Conservation (phyloP, 2,797 vertebrate genomes). For the Paedocypris micromegethes region DNA sequence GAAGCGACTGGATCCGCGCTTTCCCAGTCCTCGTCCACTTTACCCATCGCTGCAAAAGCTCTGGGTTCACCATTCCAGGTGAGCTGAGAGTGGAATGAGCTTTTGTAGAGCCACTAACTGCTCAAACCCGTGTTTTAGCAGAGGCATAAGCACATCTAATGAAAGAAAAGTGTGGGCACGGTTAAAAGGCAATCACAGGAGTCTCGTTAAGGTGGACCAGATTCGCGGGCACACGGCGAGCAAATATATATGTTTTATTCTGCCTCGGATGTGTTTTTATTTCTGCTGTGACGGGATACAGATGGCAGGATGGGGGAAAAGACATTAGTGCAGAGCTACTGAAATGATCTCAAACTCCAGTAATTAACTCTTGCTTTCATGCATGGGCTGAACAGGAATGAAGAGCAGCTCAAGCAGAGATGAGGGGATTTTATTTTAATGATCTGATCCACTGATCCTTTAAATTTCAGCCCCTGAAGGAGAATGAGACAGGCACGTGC, state of each 20-base stretch:
- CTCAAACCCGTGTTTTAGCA: not conserved
- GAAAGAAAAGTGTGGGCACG: not conserved
- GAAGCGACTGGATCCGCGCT: constrained; percentile 17
- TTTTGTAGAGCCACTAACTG: not conserved
- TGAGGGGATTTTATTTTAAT: constrained; percentile 69
- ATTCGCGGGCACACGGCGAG: constrained; percentile 9
- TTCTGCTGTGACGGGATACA: constrained; percentile 22
- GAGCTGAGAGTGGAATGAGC: no score
- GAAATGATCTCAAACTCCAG: constrained; percentile 55
- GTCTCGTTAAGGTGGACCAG: not conserved
- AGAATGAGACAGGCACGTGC: constrained; percentile 56
- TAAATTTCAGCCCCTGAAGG: constrained; percentile 69
- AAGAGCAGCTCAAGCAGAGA: constrained; percentile 43
- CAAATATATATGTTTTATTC: constrained; percentile 58
- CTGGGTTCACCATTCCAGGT: no score
- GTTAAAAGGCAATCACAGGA: constrained; percentile 19
- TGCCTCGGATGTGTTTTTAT: constrained; percentile 28
- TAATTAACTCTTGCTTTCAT: constrained; percentile 76
- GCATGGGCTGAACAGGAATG: constrained; percentile 55
- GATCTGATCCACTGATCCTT: constrained; percentile 78
- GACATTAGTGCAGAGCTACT: constrained; percentile 43
- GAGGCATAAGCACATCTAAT: not conserved
- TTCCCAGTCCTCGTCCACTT: constrained; percentile 15
- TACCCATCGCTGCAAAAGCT: constrained; percentile 3
- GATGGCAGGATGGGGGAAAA: constrained; percentile 53